Evolutionary conservation across 1,140 invertebrate species (phyloP).

Genomic region (Stegodyphus dumicola): DNA sequence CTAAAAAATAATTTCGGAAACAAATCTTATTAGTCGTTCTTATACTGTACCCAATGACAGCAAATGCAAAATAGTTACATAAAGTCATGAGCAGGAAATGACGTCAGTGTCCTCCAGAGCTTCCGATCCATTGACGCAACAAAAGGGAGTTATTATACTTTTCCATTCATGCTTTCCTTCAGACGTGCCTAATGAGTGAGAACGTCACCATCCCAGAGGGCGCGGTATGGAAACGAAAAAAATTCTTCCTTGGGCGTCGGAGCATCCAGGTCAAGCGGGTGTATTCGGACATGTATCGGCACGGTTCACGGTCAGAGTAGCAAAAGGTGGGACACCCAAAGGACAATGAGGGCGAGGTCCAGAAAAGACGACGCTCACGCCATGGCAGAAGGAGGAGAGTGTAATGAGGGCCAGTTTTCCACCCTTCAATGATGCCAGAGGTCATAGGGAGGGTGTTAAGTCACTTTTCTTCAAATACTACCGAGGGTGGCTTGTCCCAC

Average conservation of each 20-base stretch:
- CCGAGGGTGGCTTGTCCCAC: conserved; percentile 3
- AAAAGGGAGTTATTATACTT: no score
- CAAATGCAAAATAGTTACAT: no score
- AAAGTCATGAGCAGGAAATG: no score
- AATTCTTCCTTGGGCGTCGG: conserved; percentile 37
- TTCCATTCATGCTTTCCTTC: no score
- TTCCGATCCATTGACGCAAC: no score
- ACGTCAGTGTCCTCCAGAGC: no score
- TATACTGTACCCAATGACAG: no score
- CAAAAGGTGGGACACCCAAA: conserved; percentile 26
- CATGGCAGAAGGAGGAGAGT: background rate
- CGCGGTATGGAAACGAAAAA: background rate
- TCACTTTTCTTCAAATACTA: background rate
- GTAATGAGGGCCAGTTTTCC: conserved; percentile 52
- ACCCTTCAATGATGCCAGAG: conserved; percentile 32
- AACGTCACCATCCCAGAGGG: background rate
- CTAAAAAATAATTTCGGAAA: no score
- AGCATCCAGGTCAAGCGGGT: conserved; percentile 40
- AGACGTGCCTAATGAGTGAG: no score
- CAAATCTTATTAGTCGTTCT: no score
- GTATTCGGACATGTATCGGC: conserved; percentile 33
- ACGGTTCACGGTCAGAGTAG: conserved; percentile 44
- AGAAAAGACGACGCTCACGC: background rate
- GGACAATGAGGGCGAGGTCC: conserved; percentile 30
- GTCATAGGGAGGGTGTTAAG: conserved; percentile 34